Conservation (phyloP, 2,797 vertebrate species). For the Galagoides demidoff region DNA sequence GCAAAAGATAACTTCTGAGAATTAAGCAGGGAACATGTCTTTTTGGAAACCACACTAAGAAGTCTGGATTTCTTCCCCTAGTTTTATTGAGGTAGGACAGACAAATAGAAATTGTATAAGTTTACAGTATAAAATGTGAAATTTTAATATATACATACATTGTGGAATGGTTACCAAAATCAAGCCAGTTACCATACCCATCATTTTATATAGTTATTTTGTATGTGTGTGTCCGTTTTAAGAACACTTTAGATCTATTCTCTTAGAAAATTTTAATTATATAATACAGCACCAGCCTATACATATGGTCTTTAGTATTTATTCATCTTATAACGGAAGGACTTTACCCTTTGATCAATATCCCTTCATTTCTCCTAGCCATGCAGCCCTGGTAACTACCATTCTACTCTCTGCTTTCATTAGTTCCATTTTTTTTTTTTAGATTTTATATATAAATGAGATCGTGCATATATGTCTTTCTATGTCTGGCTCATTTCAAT, state of each 20-base stretch:
- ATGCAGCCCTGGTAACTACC: neutral
- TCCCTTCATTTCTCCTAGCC: neutral
- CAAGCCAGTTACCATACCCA: neutral
- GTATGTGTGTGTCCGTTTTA: neutral
- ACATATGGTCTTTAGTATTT: neutral
- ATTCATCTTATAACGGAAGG: neutral
- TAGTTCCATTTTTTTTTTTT: neutral
- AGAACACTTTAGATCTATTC: neutral
- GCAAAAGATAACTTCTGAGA: slow-evolving; percentile 8
- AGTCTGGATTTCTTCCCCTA: neutral
- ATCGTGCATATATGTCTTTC: neutral
- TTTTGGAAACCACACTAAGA: neutral
- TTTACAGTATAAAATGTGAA: neutral
- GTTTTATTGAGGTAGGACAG: neutral
- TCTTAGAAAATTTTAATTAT: neutral
- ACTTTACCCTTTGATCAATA: neutral
- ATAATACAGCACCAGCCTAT: neutral
- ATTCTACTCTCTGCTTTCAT: neutral
- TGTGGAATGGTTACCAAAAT: neutral
- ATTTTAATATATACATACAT: neutral
- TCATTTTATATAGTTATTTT: neutral
- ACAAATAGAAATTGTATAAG: neutral
- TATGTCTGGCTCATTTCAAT: neutral
- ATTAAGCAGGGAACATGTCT: neutral
- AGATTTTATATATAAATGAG: neutral